Percentiles rank a stretch among this genome's conserved stretches.
phyloP scores from a whole-genome alignment of 2,113 vertebrate genomes.

The Semnopithecus entellus region DNA sequence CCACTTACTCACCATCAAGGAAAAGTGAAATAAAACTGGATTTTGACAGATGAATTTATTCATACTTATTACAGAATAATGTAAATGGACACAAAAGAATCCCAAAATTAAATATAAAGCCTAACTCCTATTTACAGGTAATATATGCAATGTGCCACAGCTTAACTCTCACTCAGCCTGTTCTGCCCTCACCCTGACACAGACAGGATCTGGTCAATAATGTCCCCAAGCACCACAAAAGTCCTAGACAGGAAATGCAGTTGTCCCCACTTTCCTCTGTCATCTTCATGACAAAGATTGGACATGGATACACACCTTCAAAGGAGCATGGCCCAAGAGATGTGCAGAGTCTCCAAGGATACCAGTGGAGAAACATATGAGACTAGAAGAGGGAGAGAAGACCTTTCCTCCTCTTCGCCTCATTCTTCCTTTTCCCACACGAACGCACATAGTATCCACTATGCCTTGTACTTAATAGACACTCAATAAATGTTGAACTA shows the following conservation, averaged over 20 bases:
- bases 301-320: not conserved
- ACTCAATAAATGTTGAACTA: not conserved
- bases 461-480: not conserved
- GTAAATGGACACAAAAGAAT: slow-evolving; percentile 27
- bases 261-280: not conserved
- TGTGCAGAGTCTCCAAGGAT: not conserved
- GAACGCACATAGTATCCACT: not conserved
- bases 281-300: not conserved
- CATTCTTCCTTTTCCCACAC: not conserved
- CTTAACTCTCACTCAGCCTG: not conserved
- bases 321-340: not conserved
- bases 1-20: slow-evolving; percentile 26
- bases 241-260: not conserved
- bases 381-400: not conserved
- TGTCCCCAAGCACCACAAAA: not conserved
- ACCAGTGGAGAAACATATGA: not conserved
- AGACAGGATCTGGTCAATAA: not conserved
- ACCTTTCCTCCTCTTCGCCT: not conserved
- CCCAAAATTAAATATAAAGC: not conserved
- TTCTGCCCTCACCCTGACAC: not conserved
- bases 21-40: slow-evolving; percentile 52
- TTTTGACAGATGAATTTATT: slow-evolving; percentile 49
- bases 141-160: not conserved
- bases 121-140: not conserved
- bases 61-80: slow-evolving; percentile 24